Base-by-base conservation (phyloP, 2,113 vertebrate species). In the Lethenteron reissneri region DNA sequence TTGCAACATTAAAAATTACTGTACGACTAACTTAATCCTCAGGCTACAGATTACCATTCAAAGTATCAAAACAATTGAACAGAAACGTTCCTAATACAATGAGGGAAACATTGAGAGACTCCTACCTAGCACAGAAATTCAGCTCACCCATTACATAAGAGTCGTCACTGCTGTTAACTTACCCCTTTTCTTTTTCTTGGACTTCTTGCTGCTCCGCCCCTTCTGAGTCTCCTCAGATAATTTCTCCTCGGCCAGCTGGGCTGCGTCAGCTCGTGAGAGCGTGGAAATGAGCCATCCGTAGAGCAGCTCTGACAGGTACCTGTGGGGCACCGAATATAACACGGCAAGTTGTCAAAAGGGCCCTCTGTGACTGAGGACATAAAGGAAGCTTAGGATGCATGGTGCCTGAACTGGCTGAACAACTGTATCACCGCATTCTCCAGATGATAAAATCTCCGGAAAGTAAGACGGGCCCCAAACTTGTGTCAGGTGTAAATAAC, bases 111-210 rank as follows among this genome's bases (percentile, higher is more conserved):
- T 41, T 41, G 41, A 41, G 6, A 41, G 41, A 41, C 41, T 41
- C 41, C 41, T 3, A 41, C 41, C 41, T 41, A 41, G 41, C 3
- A 41, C 41, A 41, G 4, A 41, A 41, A 41, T 41, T 41, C 41
- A 41, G 41, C 41, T 41, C 41, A 41, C 41, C 41, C 41, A 41
- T 41, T 41, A 41, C 41, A 41, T 41, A 41, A 41, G 41, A 41
- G 41, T 5, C 41, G 6, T 41, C 41, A 41, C 41, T 41, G 41
- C 41, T 41, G 41, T 41, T 17, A 68, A 68, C n/a, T 21, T 78
- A 88, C 89, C 89, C 86, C 95, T 97, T 78, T 99, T 96, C 83
- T 97, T 99, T 81, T 97, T 99, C 81, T 96, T 97, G 21, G 86
- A 86, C 80, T 99, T 99, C 80, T 97, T 99, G 81, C 89, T 97